Percentiles rank a stretch among this genome's conserved stretches.
phyloP scores from a whole-genome alignment of 1,140 invertebrate genomes.

The Oscheius sp. region DNA sequence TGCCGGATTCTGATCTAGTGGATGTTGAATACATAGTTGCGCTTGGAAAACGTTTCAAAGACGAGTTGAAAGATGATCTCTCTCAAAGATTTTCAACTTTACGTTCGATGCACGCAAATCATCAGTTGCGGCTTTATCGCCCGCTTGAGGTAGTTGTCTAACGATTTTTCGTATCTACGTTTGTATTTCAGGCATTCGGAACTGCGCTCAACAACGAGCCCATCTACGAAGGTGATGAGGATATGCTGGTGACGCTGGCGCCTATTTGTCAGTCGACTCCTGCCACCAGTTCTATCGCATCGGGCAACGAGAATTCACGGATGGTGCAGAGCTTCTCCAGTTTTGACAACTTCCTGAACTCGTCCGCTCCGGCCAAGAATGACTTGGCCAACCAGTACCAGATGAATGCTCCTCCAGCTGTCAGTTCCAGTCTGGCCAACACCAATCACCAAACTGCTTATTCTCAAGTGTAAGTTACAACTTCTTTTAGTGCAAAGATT shows the following conservation, averaged over 20 bases:
- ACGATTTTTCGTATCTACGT: background rate
- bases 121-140: background rate
- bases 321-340: no score
- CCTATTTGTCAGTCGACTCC: background rate
- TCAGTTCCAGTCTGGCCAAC: no score
- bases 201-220: slow-evolving; percentile 52
- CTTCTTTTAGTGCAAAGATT: no score
- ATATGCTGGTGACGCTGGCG: background rate
- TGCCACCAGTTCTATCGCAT: no score
- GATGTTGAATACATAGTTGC: background rate
- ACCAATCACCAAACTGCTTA: no score
- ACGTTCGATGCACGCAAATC: background rate
- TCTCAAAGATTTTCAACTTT: background rate
- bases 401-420: no score
- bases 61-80: background rate
- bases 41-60: background rate
- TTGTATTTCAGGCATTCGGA: slow-evolving; percentile 37
- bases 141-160: background rate
- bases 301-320: no score
- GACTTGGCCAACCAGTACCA: no score
- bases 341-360: no score
- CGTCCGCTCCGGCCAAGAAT: no score
- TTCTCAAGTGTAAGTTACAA: no score
- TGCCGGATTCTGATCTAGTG: background rate
- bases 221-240: slow-evolving; percentile 58